Conservation (phyloP, 2,888 invertebrate genomes). For the Julus scanicus region DNA sequence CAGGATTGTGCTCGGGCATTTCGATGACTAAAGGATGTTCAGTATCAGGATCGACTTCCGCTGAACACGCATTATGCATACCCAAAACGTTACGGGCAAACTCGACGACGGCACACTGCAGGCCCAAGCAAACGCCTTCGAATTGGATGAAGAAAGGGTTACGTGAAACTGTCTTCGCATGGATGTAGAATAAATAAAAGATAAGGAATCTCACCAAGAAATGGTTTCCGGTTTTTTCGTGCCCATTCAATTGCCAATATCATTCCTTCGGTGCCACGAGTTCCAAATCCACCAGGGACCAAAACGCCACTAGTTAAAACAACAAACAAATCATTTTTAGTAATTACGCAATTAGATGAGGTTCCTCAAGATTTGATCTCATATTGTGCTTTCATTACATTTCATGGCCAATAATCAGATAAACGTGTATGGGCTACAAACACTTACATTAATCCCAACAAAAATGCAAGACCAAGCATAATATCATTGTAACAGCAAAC, state of each 20-base stretch:
- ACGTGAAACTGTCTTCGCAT: not conserved
- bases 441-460: too few species aligned
- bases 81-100: conserved; percentile 86
- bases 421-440: too few species aligned
- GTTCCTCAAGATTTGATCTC: too few species aligned
- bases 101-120: conserved; percentile 97
- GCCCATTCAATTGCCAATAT: conserved; percentile 95
- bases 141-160: not conserved
- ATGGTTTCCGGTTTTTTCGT: conserved; percentile 87
- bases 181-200: not conserved
- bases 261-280: conserved; percentile 95
- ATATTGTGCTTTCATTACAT: too few species aligned
- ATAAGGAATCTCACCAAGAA: conserved; percentile 74
- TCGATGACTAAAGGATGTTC: conserved; percentile 86
- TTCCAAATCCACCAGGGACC: conserved; percentile 98
- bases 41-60: conserved; percentile 82
- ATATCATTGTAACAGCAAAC: not conserved
- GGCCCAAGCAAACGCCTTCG: conserved; percentile 88
- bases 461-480: not conserved
- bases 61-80: conserved; percentile 82
- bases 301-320: conserved; percentile 79
- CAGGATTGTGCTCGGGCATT: conserved; percentile 98
- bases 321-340: not conserved
- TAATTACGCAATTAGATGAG: too few species aligned
- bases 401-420: too few species aligned